A percentile compares a stretch with the other conserved stretches of the same genome.
Evolutionary conservation across 2,113 vertebrate species (phyloP).

Genomic region (Syngnathus typhle): DNA sequence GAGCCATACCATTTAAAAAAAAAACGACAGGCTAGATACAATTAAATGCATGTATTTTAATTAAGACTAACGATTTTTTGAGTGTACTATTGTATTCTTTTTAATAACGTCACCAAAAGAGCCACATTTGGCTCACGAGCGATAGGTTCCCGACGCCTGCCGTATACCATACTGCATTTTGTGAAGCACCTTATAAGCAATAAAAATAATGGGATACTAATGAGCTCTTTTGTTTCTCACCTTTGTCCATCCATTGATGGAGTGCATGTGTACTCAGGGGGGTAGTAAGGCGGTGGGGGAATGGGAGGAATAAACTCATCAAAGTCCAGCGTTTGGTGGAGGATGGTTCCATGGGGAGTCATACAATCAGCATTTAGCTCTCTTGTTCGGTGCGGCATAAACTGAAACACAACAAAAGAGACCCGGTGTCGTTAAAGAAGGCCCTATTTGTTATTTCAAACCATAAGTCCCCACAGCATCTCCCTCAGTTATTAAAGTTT

Average conservation of each 20-base stretch:
- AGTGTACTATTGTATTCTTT: background rate
- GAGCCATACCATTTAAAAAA: too few species aligned
- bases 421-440: background rate
- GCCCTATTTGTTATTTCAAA: slow-evolving; percentile 10
- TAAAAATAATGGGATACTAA: slow-evolving; percentile 8
- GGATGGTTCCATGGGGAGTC: slow-evolving; percentile 84
- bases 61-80: background rate
- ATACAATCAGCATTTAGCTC: slow-evolving; percentile 81
- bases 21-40: too few species aligned
- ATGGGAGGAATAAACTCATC: slow-evolving; percentile 96
- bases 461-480: background rate
- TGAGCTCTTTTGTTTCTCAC: slow-evolving; percentile 45
- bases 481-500: slow-evolving; percentile 2
- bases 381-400: slow-evolving; percentile 85
- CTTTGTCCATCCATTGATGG: slow-evolving; percentile 84
- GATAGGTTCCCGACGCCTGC: too few species aligned
- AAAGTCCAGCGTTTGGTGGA: slow-evolving; percentile 92
- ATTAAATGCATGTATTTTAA: too few species aligned
- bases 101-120: too few species aligned
- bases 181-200: background rate
- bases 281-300: slow-evolving; percentile 94
- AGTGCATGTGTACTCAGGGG: slow-evolving; percentile 91
- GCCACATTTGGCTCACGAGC: too few species aligned
- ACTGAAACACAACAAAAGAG: slow-evolving; percentile 71
- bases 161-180: background rate